Evolutionary conservation across 2,797 vertebrate genomes (phyloP).

Genomic region (Amblyraja radiata): DNA sequence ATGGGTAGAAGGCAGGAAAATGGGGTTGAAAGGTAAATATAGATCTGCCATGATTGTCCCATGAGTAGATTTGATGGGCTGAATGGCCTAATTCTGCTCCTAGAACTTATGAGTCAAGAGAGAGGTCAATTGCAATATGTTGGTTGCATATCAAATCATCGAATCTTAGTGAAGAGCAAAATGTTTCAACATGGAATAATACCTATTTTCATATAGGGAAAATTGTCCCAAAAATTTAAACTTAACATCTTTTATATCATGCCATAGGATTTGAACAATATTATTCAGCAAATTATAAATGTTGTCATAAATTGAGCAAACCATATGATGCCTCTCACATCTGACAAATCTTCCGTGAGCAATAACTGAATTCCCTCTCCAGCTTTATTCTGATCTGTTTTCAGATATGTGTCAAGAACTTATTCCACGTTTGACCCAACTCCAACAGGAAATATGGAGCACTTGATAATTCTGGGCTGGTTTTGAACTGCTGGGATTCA

Average conservation of each 20-base stretch:
- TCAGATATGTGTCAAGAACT: background rate
- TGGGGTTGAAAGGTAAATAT: too few species aligned
- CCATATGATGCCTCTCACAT: background rate
- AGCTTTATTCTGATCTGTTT: background rate
- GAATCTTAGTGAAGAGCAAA: background rate
- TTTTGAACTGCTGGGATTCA: background rate
- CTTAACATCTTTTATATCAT: background rate
- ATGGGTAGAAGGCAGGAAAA: too few species aligned
- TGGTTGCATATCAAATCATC: background rate
- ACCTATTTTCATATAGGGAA: background rate
- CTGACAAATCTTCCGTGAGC: background rate
- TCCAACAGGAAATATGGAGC: background rate
- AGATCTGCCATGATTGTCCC: too few species aligned
- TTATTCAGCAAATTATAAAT: background rate
- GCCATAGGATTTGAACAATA: background rate
- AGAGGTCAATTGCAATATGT: background rate
- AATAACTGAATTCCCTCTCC: background rate
- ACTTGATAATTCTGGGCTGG: background rate
- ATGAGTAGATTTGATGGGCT: too few species aligned
- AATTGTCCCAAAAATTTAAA: background rate
- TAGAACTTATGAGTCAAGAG: background rate
- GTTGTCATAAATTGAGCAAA: conserved; percentile 9
- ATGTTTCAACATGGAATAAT: background rate
- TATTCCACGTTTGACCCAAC: background rate
- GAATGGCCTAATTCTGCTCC: too few species aligned